Evolutionary conservation across 2,888 invertebrate genomes (phyloP), one percentile per base, ranked within the genome.

Genomic region (Dyspetes luteomarginatus): DNA sequence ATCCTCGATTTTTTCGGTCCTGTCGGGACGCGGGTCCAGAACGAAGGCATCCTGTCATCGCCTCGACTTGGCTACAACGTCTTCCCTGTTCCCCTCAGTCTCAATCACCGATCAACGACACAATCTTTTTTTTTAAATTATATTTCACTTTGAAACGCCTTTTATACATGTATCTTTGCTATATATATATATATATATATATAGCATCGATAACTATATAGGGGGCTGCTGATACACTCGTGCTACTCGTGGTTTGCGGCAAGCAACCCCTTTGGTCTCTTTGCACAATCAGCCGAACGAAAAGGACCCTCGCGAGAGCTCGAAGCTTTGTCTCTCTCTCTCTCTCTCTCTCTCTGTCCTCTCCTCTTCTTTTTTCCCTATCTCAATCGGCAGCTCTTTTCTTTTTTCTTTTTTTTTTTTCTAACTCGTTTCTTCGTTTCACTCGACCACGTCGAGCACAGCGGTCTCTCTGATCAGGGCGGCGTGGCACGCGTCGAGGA

Each of bases 11-110:
- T 85, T 80, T 86, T 86, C 74, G 88, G 86, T 89, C 89, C 89
- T 87, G 88, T 88, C 85, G 86, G 86, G 88, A 88, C 88, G 85
- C 89, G 87, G 86, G 84, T 82, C 88, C 88, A 87, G 86, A 87
- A 86, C 87, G 90, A 84, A 90, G 90, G 90, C 91, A 91, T 91
- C 87, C 90, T 91, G 89, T 91, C 91, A 91, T 91, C 88, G 90
- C 91, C 91, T 86, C 89, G 86, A 85, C 86, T 85, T 88, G 73
- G 69, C 83, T 82, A 28, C 73, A 52, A 64, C 73, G 28, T 64
- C n/a, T n/a, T 64, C 55, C 28, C 52, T 26, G 22, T 26, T 41
- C 52, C 73, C 41, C 64, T 43, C n/a, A 36, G 30, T 50, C 17
- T 15, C 17, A 45, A 41, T 62, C 7, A 48, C 24, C 62, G 60